A percentile compares a stretch with the other conserved stretches of the same genome.
These are phyloP conservation scores for Anastrepha ludens DNA, from an alignment of 1,140 invertebrate species.

Conservation along the genomic window DNA sequence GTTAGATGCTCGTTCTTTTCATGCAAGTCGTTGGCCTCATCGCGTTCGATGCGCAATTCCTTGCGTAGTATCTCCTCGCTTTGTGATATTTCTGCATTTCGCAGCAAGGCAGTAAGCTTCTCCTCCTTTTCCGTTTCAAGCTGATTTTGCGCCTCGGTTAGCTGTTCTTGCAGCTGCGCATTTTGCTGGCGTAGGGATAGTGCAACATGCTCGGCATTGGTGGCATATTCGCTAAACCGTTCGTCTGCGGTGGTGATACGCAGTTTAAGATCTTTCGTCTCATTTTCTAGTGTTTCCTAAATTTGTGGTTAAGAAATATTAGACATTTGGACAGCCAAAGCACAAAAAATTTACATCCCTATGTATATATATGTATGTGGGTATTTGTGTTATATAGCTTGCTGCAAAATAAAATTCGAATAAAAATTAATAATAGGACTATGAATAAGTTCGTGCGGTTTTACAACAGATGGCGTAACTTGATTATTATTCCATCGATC, in stretches of 20 bases:
- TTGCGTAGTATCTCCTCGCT: conserved; percentile 84
- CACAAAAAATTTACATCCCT: neutral
- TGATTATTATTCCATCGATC: too few species aligned
- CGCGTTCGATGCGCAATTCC: conserved; percentile 77
- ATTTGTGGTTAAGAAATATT: neutral
- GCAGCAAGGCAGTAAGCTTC: conserved; percentile 84
- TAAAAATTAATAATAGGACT: neutral
- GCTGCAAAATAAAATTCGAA: neutral
- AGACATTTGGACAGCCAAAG: neutral
- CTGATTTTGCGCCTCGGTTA: conserved; percentile 61
- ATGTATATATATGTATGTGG: too few species aligned
- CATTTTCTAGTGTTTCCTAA: conserved; percentile 66
- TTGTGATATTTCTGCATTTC: conserved; percentile 90
- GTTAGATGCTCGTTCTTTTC: conserved; percentile 77
- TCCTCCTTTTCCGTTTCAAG: conserved; percentile 80
- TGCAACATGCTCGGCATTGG: conserved; percentile 68
- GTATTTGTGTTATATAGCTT: neutral
- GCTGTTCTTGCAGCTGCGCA: conserved; percentile 64
- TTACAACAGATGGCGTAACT: too few species aligned
- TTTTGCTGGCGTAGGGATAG: conserved; percentile 65
- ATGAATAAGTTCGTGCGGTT: neutral
- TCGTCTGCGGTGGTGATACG: conserved; percentile 68
- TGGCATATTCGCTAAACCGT: conserved; percentile 70
- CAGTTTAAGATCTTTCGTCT: conserved; percentile 67
- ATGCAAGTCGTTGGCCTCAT: conserved; percentile 68